phyloP scores from a whole-genome alignment of 2,113 vertebrate genomes.

The Callionymus lyra region DNA sequence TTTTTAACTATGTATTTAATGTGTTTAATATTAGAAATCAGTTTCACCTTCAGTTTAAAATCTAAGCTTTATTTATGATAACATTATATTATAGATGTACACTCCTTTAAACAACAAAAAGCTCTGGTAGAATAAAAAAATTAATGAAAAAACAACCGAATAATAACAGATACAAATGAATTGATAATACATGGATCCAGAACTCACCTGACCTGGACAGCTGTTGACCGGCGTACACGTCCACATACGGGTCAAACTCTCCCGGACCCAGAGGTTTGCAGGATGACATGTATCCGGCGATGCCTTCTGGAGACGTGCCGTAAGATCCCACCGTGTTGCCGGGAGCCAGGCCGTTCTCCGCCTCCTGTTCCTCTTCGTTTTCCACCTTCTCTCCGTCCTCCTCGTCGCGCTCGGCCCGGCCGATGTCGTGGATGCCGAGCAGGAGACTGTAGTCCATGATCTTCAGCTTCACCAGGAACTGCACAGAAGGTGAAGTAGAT shows the following conservation, averaged over 20 bases:
- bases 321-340: constrained; percentile 66
- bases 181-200: too few species aligned
- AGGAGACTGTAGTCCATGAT: constrained; percentile 92
- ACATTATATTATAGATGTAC: too few species aligned
- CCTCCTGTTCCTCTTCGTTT: constrained; percentile 72
- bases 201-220: constrained; percentile 60
- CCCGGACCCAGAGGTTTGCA: constrained; percentile 79
- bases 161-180: too few species aligned
- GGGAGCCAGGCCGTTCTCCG: constrained; percentile 61
- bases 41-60: too few species aligned
- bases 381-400: constrained; percentile 67
- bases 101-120: too few species aligned
- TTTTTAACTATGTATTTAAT: too few species aligned
- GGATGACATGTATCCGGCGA: constrained; percentile 77
- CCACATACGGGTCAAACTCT: constrained; percentile 79
- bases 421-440: constrained; percentile 81
- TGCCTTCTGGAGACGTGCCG: constrained; percentile 81
- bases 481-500: neutral
- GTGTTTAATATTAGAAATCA: too few species aligned
- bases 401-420: constrained; percentile 76
- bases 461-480: constrained; percentile 85
- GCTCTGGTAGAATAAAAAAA: too few species aligned
- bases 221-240: constrained; percentile 80
- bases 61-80: too few species aligned
- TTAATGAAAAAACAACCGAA: too few species aligned